A percentile compares a stretch with the other conserved stretches of the same genome.
phyloP scores from a whole-genome alignment of 1,140 invertebrate genomes.

The Lepidurus packardi region DNA sequence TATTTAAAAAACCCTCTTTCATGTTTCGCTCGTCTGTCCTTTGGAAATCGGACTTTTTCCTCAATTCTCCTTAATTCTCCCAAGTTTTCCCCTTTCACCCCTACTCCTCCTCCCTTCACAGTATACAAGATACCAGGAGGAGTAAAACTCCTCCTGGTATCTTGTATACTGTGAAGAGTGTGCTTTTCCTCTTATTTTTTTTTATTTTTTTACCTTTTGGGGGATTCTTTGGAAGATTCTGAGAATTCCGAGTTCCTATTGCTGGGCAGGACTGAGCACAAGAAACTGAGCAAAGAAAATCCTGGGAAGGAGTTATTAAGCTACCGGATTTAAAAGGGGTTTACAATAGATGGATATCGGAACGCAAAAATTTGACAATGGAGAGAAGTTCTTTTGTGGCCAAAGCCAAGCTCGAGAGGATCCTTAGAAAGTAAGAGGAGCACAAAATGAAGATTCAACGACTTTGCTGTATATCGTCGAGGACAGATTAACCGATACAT shows the following conservation, averaged over 20 bases:
- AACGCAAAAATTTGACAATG: neutral
- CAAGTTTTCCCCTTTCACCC: neutral
- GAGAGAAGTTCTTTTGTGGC: neutral
- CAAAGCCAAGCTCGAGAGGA: neutral
- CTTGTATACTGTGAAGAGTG: neutral
- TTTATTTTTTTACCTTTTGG: no score
- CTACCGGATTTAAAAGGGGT: neutral
- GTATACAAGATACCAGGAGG: no score
- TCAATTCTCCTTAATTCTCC: neutral
- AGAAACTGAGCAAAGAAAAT: neutral
- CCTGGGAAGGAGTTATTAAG: slow-evolving; percentile 16
- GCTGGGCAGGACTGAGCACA: no score
- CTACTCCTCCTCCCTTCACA: neutral
- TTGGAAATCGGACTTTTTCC: neutral
- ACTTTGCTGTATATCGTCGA: no score
- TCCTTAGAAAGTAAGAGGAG: no score
- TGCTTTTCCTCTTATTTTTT: neutral
- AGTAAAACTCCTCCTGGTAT: neutral
- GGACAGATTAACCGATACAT: slow-evolving; percentile 18
- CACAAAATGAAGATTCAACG: no score
- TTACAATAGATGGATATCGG: neutral
- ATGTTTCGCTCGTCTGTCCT: no score
- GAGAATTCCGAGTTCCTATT: no score
- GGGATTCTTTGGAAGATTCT: no score
- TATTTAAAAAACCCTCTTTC: neutral